Conservation (phyloP, 2,113 vertebrate genomes). For the Carettochelys insculpta region DNA sequence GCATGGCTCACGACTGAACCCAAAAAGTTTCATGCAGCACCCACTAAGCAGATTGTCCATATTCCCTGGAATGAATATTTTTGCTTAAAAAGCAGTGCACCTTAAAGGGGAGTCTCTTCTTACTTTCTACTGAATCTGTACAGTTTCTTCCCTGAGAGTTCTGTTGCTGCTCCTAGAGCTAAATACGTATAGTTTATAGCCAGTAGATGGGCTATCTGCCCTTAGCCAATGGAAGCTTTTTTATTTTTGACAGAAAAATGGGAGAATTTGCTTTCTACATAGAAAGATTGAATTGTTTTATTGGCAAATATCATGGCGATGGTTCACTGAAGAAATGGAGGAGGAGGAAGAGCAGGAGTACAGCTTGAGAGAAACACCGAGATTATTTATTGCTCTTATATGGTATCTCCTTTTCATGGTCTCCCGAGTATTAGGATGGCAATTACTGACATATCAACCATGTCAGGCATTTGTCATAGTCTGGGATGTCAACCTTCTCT, state of each 20-base stretch:
- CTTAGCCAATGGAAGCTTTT: slow-evolving; percentile 57
- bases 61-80: too few species aligned
- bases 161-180: slow-evolving; percentile 28
- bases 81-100: slow-evolving; percentile 44
- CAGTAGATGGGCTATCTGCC: slow-evolving; percentile 58
- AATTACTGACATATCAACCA: slow-evolving; percentile 47
- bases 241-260: slow-evolving; percentile 40
- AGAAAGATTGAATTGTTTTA: slow-evolving; percentile 56
- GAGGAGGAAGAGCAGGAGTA: slow-evolving; percentile 9
- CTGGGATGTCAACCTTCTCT: not conserved
- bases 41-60: too few species aligned
- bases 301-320: slow-evolving; percentile 30
- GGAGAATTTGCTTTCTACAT: slow-evolving; percentile 44
- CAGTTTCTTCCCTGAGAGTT: slow-evolving; percentile 51
- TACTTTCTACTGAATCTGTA: slow-evolving; percentile 49
- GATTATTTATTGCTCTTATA: not conserved
- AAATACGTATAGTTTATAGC: slow-evolving; percentile 45
- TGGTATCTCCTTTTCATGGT: slow-evolving; percentile 23
- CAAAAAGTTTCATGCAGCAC: not conserved
- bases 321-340: slow-evolving; percentile 37
- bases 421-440: slow-evolving; percentile 37
- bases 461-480: slow-evolving; percentile 12
- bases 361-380: not conserved
- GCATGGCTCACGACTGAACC: not conserved
- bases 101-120: slow-evolving; percentile 42